These are phyloP conservation scores for Tethya wilhelma DNA, from an alignment of 37 sponge, comb jelly and placozoan genomes.

Conservation along the genomic window DNA sequence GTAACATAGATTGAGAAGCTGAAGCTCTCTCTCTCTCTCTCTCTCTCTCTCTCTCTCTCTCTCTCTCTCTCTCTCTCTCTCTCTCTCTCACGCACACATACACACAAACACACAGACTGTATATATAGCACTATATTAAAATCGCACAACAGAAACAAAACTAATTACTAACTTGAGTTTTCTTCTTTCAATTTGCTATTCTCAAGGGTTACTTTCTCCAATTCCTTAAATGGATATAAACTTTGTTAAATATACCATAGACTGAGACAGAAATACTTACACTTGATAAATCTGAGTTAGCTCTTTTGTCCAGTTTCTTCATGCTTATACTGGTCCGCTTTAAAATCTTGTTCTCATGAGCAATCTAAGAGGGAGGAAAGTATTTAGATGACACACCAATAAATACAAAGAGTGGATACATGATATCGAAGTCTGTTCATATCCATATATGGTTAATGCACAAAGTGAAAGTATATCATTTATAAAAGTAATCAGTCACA, in stretches of 20 bases:
- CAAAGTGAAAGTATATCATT: neutral
- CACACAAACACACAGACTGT: too few relatives aligned
- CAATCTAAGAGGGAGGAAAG: constrained; percentile 14
- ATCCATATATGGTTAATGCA: neutral
- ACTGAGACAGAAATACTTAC: constrained; percentile 22
- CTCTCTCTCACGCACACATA: constrained; percentile 10
- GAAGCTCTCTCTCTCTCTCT: neutral
- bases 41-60: constrained; percentile 39
- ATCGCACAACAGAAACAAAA: neutral
- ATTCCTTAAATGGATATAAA: constrained; percentile 20
- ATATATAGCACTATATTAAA: neutral
- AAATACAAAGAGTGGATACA: neutral
- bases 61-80: constrained; percentile 24
- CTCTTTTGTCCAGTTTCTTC: constrained; percentile 19
- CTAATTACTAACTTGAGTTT: constrained; percentile 57
- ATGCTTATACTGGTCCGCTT: constrained; percentile 42
- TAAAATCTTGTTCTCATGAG: constrained; percentile 60
- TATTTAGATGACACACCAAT: neutral
- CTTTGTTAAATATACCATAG: neutral
- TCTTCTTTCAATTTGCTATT: constrained; percentile 55
- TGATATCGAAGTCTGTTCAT: neutral
- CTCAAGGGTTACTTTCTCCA: constrained; percentile 60
- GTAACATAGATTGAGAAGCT: neutral
- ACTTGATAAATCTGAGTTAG: neutral
- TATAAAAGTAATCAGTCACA: neutral